Percentiles rank a stretch among this genome's conserved stretches.
phyloP scores from a whole-genome alignment of 2,888 invertebrate genomes.

The Hydrotaea diabolus region DNA sequence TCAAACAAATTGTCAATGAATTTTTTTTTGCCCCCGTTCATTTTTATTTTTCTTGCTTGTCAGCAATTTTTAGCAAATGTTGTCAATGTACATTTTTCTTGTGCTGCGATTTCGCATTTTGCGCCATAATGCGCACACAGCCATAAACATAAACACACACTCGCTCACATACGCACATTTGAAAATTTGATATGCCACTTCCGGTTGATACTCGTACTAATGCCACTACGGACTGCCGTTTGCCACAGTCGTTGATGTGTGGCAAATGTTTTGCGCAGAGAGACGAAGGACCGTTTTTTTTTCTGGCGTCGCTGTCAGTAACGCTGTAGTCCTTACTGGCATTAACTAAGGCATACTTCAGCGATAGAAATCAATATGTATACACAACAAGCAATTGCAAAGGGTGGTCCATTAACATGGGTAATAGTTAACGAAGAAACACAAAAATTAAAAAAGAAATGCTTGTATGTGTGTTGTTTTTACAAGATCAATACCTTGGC shows the following conservation, averaged over 20 bases:
- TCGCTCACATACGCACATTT: background rate
- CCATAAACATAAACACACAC: conserved; percentile 23
- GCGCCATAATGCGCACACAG: conserved; percentile 40
- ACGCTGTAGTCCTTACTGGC: background rate
- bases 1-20: conserved; percentile 75
- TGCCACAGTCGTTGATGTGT: conserved; percentile 37
- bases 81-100: conserved; percentile 58
- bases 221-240: conserved; percentile 31
- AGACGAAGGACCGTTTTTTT: background rate
- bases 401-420: no score
- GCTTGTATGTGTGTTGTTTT: no score
- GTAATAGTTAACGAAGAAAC: no score
- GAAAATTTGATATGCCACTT: conserved; percentile 53
- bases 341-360: conserved; percentile 23
- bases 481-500: no score
- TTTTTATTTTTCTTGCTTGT: conserved; percentile 51
- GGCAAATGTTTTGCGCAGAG: conserved; percentile 35
- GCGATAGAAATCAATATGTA: background rate
- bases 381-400: no score
- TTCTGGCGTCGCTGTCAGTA: background rate
- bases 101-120: conserved; percentile 54
- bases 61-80: conserved; percentile 65
- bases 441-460: no score
- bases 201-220: conserved; percentile 27
- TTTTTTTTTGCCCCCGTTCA: conserved; percentile 54